Percentiles rank a stretch among this genome's conserved stretches.
These are phyloP conservation scores for Rhizoglyphus robini DNA, from an alignment of 1,140 invertebrate genomes.

Conservation along the genomic window DNA sequence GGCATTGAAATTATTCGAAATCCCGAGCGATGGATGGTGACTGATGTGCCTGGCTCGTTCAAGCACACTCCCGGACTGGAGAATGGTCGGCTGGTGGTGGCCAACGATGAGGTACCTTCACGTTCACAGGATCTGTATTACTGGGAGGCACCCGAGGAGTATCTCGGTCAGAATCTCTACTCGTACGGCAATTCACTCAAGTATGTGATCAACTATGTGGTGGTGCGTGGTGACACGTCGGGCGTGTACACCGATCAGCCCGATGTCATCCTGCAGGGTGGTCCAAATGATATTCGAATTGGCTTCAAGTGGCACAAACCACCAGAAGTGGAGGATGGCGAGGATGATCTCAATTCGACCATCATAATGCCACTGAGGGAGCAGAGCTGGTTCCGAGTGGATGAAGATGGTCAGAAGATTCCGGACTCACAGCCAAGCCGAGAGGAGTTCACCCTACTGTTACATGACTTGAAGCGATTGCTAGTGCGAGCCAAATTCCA, in stretches of 20 bases:
- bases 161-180: conserved; percentile 43
- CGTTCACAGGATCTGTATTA: conserved; percentile 60
- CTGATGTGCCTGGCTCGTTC: conserved; percentile 30
- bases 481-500: conserved; percentile 81
- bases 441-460: conserved; percentile 61
- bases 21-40: conserved; percentile 33
- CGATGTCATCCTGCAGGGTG: conserved; percentile 68
- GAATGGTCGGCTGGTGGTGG: conserved; percentile 30
- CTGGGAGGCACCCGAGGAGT: conserved; percentile 63
- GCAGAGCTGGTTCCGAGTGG: conserved; percentile 55
- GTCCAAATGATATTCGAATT: conserved; percentile 37
- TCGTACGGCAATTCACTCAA: conserved; percentile 69
- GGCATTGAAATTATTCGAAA: conserved; percentile 27
- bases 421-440: conserved; percentile 46
- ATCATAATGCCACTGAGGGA: conserved; percentile 52
- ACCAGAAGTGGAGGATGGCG: conserved; percentile 34
- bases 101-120: conserved; percentile 43
- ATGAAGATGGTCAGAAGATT: conserved; percentile 38
- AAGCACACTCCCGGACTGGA: conserved; percentile 28
- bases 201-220: conserved; percentile 61
- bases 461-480: conserved; percentile 62
- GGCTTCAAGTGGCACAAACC: conserved; percentile 49
- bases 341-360: conserved; percentile 39
- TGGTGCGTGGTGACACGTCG: conserved; percentile 71
- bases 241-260: conserved; percentile 65